These are phyloP conservation scores for Ommatoiulus sabulosus DNA, from an alignment of 2,888 invertebrate species.

Conservation along the genomic window DNA sequence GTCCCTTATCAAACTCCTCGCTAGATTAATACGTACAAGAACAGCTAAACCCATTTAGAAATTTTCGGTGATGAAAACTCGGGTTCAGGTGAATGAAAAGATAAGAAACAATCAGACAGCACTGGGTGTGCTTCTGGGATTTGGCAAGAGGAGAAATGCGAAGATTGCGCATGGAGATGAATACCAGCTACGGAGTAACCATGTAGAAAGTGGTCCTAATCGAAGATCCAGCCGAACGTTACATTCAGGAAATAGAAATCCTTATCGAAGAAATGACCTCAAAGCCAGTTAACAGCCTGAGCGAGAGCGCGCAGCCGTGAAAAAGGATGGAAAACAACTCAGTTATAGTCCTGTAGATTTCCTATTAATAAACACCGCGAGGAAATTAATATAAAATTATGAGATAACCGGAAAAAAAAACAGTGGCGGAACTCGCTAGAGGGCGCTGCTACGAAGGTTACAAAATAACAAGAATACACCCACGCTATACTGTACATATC, in stretches of 20 bases:
- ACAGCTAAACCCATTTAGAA: constrained; percentile 9
- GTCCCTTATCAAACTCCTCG: constrained; percentile 35
- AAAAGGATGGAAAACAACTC: constrained; percentile 13
- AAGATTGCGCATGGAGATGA: neutral
- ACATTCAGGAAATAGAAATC: constrained; percentile 32
- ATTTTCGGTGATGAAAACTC: constrained; percentile 28
- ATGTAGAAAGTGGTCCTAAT: constrained; percentile 43
- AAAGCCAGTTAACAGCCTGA: constrained; percentile 2
- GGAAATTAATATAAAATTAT: neutral
- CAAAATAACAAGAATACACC: no score
- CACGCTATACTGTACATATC: no score
- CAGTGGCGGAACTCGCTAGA: no score
- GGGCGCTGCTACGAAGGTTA: no score
- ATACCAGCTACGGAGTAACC: neutral
- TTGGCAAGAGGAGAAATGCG: neutral
- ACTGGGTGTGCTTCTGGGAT: neutral
- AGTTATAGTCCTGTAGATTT: neutral
- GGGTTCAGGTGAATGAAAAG: constrained; percentile 24
- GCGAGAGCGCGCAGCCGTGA: neutral
- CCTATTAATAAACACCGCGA: neutral
- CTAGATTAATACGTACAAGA: neutral
- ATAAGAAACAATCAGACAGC: constrained; percentile 43
- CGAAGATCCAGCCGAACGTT: constrained; percentile 9
- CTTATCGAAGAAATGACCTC: constrained; percentile 40
- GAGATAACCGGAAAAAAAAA: neutral